Base-by-base conservation (phyloP, 2,888 invertebrate genomes). In the Eugnorisma glareosa region DNA sequence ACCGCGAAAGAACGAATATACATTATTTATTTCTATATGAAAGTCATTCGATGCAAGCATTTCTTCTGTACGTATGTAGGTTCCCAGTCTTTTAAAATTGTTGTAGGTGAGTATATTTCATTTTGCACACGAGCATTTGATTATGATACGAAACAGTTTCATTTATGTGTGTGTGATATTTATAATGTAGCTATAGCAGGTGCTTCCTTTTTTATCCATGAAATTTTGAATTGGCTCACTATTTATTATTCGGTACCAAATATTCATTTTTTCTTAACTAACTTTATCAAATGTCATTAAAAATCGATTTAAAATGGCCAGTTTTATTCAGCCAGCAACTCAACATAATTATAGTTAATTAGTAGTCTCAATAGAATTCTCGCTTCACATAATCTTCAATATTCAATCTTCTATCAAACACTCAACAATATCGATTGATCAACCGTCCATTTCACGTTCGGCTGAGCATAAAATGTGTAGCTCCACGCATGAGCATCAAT, bases 401-500 rank as follows among this genome's bases (percentile, higher is more conserved):
- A 75, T 40, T 61, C 18, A 54, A 75, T 48, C 11, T 43, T 61
- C 40, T 35, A 78, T 66, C 40, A 67, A 67, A 57, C 68, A 40
- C 31, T 28, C 37, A 40, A 66, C 37, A 57, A 18, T 59, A 64
- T 81, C 63, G 35, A 81, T 69, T 57, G 7, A 73, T 77, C 35
- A n/a, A 43, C 40, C 82, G 76, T 80, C 78, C 81, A 89, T 88
- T 86, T 82, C 83, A 73, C 81, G 82, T 73, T 79, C 48, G 66
- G 77, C 82, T 82, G 77, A 75, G 77, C 86, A 71, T 77, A 69
- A 79, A 79, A 73, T 86, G 73, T 74, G 73, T 79, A 81, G 72
- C 68, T 76, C 35, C 71, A 74, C 73, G 78, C 73, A 75, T 57
- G 72, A 78, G 63, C 84, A 15, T 73, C 85, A 77, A 87, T 88